Conservation (phyloP, 2,797 vertebrate genomes). For the Triplophysa yarkandensis region DNA sequence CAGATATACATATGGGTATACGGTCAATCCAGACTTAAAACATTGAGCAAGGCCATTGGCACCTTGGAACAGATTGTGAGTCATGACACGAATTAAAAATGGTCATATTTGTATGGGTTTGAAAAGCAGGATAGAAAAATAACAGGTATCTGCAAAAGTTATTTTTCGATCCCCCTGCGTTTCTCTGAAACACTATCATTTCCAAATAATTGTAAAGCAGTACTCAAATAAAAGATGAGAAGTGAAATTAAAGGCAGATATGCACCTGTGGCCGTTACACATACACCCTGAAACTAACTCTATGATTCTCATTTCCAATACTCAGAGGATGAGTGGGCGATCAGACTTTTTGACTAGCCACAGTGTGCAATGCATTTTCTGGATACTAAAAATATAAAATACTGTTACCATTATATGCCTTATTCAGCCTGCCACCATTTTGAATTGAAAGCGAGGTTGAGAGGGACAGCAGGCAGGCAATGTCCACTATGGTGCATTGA, state of each 20-base stretch:
- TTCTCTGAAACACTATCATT: background rate
- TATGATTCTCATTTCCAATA: background rate
- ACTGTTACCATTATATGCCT: background rate
- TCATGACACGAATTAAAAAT: background rate
- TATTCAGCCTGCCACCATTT: no score
- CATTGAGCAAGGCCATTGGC: constrained; percentile 41
- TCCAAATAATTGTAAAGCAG: constrained; percentile 1
- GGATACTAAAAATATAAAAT: background rate
- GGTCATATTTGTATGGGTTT: background rate
- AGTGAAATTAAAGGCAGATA: constrained; percentile 3
- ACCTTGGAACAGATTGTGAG: constrained; percentile 34
- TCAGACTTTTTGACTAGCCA: background rate
- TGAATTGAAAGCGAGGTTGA: no score
- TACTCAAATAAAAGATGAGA: constrained; percentile 2
- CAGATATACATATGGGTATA: constrained; percentile 62
- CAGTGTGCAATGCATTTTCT: background rate
- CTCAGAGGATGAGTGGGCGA: background rate
- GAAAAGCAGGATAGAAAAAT: background rate
- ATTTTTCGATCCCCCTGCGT: background rate
- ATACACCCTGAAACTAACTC: background rate
- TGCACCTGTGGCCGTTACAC: background rate
- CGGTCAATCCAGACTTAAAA: constrained; percentile 49
- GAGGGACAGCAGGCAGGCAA: no score
- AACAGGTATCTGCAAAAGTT: background rate
- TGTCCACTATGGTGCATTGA: no score